A percentile compares a stretch with the other conserved stretches of the same genome.
Conservation (phyloP, 1,140 invertebrate species). For the Drosophila ercepeae region DNA sequence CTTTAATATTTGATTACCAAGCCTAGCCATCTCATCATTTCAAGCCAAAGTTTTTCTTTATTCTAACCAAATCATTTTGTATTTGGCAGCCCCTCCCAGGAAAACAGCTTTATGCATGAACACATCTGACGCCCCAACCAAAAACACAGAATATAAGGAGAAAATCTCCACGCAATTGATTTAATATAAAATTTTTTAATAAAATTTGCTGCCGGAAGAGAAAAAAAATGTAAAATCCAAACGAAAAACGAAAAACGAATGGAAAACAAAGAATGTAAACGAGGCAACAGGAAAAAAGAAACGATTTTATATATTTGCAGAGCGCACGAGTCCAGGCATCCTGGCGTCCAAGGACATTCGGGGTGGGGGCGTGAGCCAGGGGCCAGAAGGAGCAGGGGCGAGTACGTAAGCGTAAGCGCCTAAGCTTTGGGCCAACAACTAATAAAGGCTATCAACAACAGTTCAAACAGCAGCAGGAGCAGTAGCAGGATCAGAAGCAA, state of each 20-base stretch:
- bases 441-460: constrained; percentile 81
- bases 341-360: constrained; percentile 12
- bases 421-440: constrained; percentile 77
- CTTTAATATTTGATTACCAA: not conserved
- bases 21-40: too few species aligned
- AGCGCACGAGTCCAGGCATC: constrained; percentile 38
- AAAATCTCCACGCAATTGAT: constrained; percentile 79
- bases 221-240: constrained; percentile 34
- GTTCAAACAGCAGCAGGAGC: constrained; percentile 68
- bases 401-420: constrained; percentile 72
- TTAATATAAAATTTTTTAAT: constrained; percentile 82
- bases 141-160: constrained; percentile 22
- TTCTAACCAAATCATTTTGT: not conserved
- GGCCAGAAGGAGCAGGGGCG: not conserved
- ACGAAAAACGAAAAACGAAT: constrained; percentile 22
- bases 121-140: constrained; percentile 64
- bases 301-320: constrained; percentile 42
- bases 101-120: constrained; percentile 61
- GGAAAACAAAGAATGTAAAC: constrained; percentile 4
- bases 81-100: not conserved
- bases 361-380: constrained; percentile 41
- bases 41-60: too few species aligned
- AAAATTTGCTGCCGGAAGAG: constrained; percentile 64
- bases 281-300: not conserved
- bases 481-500: constrained; percentile 15